Percentiles rank a stretch among this genome's conserved stretches.
Evolutionary conservation across 2,113 vertebrate genomes (phyloP).

Genomic region (Catharus minimus): DNA sequence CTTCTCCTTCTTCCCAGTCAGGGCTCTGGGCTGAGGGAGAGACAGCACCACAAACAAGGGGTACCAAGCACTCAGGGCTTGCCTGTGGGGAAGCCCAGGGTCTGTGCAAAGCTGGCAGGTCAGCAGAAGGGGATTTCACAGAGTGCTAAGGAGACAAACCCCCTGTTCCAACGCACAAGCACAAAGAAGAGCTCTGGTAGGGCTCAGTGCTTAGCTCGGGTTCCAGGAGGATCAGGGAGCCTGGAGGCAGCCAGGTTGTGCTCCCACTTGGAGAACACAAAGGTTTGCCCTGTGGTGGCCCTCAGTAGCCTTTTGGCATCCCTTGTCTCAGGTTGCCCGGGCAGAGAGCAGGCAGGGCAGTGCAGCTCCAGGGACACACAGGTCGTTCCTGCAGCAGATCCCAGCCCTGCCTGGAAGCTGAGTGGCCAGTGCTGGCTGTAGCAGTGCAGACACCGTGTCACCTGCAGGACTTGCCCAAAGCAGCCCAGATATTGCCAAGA

Average conservation of each 20-base stretch:
- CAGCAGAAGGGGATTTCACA: neutral
- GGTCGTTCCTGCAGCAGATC: neutral
- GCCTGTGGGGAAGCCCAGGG: neutral
- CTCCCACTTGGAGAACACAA: neutral
- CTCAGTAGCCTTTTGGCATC: neutral
- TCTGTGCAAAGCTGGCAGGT: neutral
- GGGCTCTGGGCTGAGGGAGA: neutral
- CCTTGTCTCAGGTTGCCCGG: too few relatives aligned
- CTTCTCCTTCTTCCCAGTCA: neutral
- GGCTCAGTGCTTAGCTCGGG: neutral
- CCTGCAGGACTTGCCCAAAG: neutral
- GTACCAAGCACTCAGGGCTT: neutral
- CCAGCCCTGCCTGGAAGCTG: neutral
- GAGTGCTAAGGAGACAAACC: neutral
- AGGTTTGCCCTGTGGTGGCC: neutral
- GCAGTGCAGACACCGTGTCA: rapidly evolving
- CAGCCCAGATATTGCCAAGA: neutral
- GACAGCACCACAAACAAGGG: neutral
- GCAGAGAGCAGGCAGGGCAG: neutral
- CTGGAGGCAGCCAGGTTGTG: neutral
- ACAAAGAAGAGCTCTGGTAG: rapidly evolving
- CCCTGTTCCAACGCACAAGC: rapidly evolving
- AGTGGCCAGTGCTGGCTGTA: neutral
- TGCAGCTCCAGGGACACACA: neutral
- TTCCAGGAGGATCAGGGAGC: neutral